phyloP scores from a whole-genome alignment of 2,888 invertebrate species.

The Tillus elongatus region DNA sequence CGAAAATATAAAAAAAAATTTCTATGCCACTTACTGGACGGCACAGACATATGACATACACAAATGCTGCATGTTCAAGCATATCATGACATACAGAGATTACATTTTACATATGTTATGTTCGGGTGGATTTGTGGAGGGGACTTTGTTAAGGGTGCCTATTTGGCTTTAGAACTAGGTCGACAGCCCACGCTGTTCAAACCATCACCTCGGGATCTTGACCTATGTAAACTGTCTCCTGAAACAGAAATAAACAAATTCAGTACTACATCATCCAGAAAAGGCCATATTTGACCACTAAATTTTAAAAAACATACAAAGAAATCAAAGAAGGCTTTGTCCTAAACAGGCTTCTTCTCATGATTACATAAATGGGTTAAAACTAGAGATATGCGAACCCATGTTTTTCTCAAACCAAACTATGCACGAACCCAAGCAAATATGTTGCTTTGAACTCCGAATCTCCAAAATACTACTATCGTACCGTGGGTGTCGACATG shows the following conservation, averaged over 20 bases:
- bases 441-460: no score
- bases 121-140: conserved; percentile 38
- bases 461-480: no score
- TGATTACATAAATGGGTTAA: no score
- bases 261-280: not conserved
- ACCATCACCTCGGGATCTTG: conserved; percentile 74
- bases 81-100: conserved; percentile 1
- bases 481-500: no score
- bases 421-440: no score
- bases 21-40: conserved; percentile 39
- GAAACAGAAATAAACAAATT: conserved; percentile 23
- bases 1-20: conserved; percentile 6
- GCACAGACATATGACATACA: conserved; percentile 30
- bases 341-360: no score
- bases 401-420: no score
- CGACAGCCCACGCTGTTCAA: conserved; percentile 61
- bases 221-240: conserved; percentile 66
- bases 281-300: no score
- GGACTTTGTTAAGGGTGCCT: conserved; percentile 25
- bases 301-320: no score
- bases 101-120: conserved; percentile 20
- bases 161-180: conserved; percentile 45
- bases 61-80: conserved; percentile 27
- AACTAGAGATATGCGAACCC: no score
- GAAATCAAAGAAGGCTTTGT: no score